These are phyloP conservation scores for Hormiphora californensis DNA, from an alignment of 37 sponge, comb jelly and placozoan genomes.

Conservation along the genomic window DNA sequence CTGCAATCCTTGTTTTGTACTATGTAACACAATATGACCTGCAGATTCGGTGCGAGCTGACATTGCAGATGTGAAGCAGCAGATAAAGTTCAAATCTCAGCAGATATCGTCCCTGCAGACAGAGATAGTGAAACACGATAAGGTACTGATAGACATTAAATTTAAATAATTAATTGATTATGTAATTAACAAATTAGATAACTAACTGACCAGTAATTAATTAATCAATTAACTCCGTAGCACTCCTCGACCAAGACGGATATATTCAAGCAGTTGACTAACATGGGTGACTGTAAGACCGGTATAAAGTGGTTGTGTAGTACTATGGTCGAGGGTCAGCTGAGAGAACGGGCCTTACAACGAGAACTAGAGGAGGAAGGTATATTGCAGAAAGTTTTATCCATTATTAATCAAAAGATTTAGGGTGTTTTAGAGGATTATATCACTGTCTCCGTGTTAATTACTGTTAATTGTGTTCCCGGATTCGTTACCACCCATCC, in stretches of 20 bases:
- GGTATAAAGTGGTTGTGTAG: constrained; percentile 51
- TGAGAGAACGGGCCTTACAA: not conserved
- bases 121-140: constrained; percentile 35
- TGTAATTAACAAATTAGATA: no score
- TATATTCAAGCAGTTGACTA: constrained; percentile 20
- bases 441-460: not conserved
- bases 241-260: no score
- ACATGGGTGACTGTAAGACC: constrained; percentile 38
- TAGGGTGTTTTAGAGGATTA: no score
- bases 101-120: constrained; percentile 31
- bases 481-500: not conserved
- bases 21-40: no score
- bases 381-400: no score
- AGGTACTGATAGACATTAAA: no score
- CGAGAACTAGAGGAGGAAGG: constrained; percentile 13
- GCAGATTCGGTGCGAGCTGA: not conserved
- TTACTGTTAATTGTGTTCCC: not conserved
- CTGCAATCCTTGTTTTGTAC: no score
- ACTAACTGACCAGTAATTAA: no score
- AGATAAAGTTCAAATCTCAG: constrained; percentile 51
- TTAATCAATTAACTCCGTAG: no score
- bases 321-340: not conserved
- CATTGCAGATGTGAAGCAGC: constrained; percentile 14
- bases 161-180: no score
- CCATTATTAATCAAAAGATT: no score